Evolutionary conservation across 2,888 invertebrate genomes (phyloP).

Genomic region (Apamea epomidion): DNA sequence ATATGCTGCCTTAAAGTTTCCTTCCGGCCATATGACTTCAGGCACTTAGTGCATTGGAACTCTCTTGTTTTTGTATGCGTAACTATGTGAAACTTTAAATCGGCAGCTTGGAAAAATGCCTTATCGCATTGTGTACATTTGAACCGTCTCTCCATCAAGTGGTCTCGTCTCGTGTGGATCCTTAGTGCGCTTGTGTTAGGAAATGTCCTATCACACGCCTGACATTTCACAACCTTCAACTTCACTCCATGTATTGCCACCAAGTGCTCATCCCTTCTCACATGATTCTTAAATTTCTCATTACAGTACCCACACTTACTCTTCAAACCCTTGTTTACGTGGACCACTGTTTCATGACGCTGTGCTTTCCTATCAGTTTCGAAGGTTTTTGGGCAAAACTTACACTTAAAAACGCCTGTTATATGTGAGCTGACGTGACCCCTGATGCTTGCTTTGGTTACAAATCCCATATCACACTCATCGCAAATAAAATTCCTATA

Average conservation of each 20-base stretch:
- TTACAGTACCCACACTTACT: conserved; percentile 33
- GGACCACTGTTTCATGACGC: neutral
- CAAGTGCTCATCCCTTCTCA: conserved; percentile 66
- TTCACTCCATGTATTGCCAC: conserved; percentile 64
- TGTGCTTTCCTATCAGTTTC: neutral
- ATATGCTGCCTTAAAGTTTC: conserved; percentile 71
- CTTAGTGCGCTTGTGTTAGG: conserved; percentile 83
- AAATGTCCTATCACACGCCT: conserved; percentile 79
- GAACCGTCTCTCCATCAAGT: conserved; percentile 67
- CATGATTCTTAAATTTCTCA: conserved; percentile 65
- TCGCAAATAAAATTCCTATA: conserved; percentile 33
- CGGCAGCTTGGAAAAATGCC: conserved; percentile 42
- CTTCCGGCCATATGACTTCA: conserved; percentile 72
- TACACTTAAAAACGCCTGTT: conserved; percentile 28
- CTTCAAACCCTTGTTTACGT: neutral
- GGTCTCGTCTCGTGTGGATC: conserved; percentile 81
- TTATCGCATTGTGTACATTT: conserved; percentile 61
- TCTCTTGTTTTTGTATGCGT: conserved; percentile 70
- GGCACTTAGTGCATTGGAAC: conserved; percentile 79
- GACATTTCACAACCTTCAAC: conserved; percentile 55
- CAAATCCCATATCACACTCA: conserved; percentile 16
- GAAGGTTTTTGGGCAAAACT: conserved; percentile 16
- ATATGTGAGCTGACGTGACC: neutral
- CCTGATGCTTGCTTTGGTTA: conserved; percentile 11
- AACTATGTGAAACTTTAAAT: conserved; percentile 78